Percentiles rank a stretch among this genome's conserved stretches.
These are phyloP conservation scores for Oplegnathus fasciatus DNA, from an alignment of 2,113 vertebrate species.

Conservation along the genomic window DNA sequence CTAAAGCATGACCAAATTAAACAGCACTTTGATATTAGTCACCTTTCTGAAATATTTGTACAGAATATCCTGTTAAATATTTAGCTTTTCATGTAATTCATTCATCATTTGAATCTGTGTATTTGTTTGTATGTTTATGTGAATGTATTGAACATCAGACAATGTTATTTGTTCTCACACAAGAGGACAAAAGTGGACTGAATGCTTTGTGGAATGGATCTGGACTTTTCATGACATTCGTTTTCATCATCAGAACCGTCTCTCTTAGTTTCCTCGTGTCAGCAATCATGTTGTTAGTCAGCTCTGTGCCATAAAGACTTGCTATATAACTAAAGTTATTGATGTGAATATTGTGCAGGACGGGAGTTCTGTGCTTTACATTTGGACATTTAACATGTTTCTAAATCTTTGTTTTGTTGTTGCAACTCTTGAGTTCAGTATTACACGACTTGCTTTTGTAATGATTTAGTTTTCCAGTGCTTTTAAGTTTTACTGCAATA, in stretches of 20 bases:
- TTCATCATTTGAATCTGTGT: background rate
- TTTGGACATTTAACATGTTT: background rate
- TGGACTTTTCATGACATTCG: background rate
- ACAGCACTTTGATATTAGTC: conserved; percentile 32
- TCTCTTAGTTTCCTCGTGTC: background rate
- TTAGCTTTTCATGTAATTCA: background rate
- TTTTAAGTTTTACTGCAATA: conserved; percentile 20
- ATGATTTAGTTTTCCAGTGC: conserved; percentile 9
- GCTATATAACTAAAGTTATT: background rate
- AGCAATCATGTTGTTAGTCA: background rate
- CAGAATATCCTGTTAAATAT: background rate
- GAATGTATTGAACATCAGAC: background rate
- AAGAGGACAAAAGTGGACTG: background rate
- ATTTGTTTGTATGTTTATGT: conserved; percentile 18
- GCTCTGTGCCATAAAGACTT: conserved; percentile 48
- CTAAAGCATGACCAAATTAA: conserved; percentile 12
- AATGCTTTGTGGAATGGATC: conserved; percentile 1
- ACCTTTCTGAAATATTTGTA: conserved; percentile 1
- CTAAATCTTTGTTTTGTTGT: background rate
- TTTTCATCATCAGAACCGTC: background rate
- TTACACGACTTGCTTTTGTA: background rate
- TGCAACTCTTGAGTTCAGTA: conserved; percentile 35
- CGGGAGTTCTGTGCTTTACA: conserved; percentile 1
- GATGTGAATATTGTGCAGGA: conserved; percentile 19
- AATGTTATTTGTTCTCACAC: background rate